phyloP scores from a whole-genome alignment of 2,888 invertebrate genomes.

The Chrysotoxum bicinctum region DNA sequence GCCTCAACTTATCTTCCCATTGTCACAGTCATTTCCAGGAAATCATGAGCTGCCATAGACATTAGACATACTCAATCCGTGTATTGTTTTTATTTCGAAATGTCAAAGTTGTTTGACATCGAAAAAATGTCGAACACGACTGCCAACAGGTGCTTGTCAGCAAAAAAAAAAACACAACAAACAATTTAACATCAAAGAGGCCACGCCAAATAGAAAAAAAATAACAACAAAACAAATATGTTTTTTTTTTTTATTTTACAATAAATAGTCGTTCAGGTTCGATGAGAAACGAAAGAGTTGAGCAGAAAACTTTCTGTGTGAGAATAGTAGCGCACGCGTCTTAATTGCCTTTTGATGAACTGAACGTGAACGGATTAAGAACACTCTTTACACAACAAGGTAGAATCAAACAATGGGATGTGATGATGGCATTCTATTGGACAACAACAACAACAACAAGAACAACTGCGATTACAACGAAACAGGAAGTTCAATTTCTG shows the following conservation, averaged over 20 bases:
- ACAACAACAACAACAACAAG: neutral
- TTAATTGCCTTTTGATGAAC: slow-evolving; percentile 65
- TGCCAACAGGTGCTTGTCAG: slow-evolving; percentile 66
- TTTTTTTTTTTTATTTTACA: slow-evolving; percentile 32
- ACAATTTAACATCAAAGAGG: slow-evolving; percentile 36
- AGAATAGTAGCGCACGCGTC: slow-evolving; percentile 62
- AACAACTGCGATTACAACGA: neutral
- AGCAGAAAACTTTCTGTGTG: slow-evolving; percentile 27
- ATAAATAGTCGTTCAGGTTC: slow-evolving; percentile 47
- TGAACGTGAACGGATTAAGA: slow-evolving; percentile 33
- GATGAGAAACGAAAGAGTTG: slow-evolving; percentile 36
- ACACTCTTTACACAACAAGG: neutral
- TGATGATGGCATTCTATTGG: slow-evolving; percentile 16
- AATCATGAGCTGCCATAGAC: slow-evolving; percentile 44
- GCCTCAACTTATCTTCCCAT: slow-evolving; percentile 38
- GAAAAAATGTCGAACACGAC: slow-evolving; percentile 67
- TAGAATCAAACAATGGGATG: slow-evolving; percentile 46
- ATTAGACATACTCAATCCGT: slow-evolving; percentile 20
- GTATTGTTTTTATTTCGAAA: slow-evolving; percentile 51
- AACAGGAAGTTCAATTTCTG: slow-evolving; percentile 66
- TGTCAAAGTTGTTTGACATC: slow-evolving; percentile 71
- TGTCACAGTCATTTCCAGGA: slow-evolving; percentile 58
- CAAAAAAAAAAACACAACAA: neutral
- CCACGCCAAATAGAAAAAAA: slow-evolving; percentile 44
- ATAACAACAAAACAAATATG: slow-evolving; percentile 28